These are phyloP conservation scores for Novumbra hubbsi DNA, from an alignment of 2,797 vertebrate genomes.

Conservation along the genomic window DNA sequence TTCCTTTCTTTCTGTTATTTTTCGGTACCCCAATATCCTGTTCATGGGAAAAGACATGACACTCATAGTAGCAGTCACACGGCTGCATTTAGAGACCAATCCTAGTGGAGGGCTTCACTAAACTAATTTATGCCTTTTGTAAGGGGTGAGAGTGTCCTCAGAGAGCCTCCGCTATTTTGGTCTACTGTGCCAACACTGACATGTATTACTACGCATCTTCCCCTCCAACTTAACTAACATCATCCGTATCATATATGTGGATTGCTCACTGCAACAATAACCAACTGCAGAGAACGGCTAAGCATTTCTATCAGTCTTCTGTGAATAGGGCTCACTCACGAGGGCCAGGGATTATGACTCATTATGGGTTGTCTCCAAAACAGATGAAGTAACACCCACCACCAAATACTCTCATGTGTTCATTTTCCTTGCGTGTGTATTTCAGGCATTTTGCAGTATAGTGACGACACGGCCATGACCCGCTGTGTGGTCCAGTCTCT, in stretches of 20 bases:
- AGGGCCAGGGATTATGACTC: too few species aligned
- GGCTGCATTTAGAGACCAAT: too few species aligned
- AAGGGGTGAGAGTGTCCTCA: too few species aligned
- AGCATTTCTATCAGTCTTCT: conserved; percentile 57
- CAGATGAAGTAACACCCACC: background rate
- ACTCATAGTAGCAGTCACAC: too few species aligned
- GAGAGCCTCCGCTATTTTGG: background rate
- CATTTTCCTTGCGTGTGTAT: conserved; percentile 3
- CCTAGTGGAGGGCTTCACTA: too few species aligned
- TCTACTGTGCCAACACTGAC: background rate
- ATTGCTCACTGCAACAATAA: background rate
- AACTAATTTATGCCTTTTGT: too few species aligned
- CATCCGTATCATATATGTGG: background rate
- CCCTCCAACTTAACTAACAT: background rate
- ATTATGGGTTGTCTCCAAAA: background rate
- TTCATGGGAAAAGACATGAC: too few species aligned
- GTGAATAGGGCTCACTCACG: background rate
- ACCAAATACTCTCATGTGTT: background rate
- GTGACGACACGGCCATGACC: conserved; percentile 95
- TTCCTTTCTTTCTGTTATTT: too few species aligned
- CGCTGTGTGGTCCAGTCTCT: conserved; percentile 91
- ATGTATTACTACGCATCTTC: background rate
- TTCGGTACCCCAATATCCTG: too few species aligned
- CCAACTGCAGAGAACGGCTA: conserved; percentile 41
- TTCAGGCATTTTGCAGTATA: conserved; percentile 84